Evolutionary conservation across 2,888 invertebrate species (phyloP).

Genomic region (Drosophila paramelanica): DNA sequence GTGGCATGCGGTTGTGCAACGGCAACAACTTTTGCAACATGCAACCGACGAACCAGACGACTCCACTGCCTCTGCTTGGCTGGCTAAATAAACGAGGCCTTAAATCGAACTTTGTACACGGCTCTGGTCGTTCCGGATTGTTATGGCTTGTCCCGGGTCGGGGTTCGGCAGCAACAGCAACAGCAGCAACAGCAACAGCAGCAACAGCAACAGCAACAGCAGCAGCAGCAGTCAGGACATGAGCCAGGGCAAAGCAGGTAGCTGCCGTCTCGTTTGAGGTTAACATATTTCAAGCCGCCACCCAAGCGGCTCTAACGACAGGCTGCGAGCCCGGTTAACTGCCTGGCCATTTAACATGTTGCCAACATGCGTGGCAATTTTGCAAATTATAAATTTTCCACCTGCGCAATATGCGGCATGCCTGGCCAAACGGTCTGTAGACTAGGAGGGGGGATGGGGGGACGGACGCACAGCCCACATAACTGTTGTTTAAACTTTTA

Average conservation of each 20-base stretch:
- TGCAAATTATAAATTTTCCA: constrained; percentile 84
- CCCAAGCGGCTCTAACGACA: constrained; percentile 61
- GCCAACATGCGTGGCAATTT: constrained; percentile 80
- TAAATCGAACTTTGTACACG: constrained; percentile 80
- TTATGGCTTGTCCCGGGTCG: constrained; percentile 32
- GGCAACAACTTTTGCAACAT: constrained; percentile 81
- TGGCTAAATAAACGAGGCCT: constrained; percentile 81
- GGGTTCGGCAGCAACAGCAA: not conserved
- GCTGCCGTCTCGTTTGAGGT: constrained; percentile 74
- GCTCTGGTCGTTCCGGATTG: constrained; percentile 53
- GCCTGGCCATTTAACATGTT: constrained; percentile 74
- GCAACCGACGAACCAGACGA: constrained; percentile 71
- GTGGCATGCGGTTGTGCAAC: constrained; percentile 78
- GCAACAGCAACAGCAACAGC: not conserved
- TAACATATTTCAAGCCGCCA: constrained; percentile 77
- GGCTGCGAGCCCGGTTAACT: constrained; percentile 46
- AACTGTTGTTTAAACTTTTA: constrained; percentile 70
- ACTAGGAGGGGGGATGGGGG: not conserved
- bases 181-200: not conserved
- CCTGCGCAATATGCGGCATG: constrained; percentile 76
- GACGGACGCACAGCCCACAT: constrained; percentile 33
- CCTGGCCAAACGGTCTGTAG: constrained; percentile 11
- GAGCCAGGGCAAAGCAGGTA: constrained; percentile 30
- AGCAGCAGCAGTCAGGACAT: constrained; percentile 1
- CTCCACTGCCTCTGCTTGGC: constrained; percentile 43